phyloP scores from a whole-genome alignment of 2,888 invertebrate species.

The Mimachlamys varia region DNA sequence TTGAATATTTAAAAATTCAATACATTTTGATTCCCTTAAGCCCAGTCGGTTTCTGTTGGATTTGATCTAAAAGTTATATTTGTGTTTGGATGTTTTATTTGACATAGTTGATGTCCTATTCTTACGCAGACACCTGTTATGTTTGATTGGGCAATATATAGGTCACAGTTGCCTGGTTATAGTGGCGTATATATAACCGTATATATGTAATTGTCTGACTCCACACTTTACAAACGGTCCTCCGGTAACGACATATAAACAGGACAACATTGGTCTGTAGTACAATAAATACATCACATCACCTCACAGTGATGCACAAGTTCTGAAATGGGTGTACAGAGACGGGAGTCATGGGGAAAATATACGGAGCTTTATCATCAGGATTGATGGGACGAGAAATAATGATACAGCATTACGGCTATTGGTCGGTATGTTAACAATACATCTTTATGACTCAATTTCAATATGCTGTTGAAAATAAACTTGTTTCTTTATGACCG shows the following conservation, averaged over 20 bases:
- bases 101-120: neutral
- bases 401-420: neutral
- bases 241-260: neutral
- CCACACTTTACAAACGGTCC: too few species aligned
- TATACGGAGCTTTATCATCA: neutral
- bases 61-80: neutral
- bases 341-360: neutral
- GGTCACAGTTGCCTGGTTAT: neutral
- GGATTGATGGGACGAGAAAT: neutral
- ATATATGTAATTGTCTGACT: neutral
- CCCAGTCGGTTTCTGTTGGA: neutral
- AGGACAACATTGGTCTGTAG: neutral
- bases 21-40: too few species aligned
- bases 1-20: too few species aligned
- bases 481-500: neutral
- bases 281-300: too few species aligned
- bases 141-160: neutral
- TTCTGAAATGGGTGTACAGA: neutral
- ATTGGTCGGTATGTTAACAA: neutral
- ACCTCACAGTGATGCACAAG: too few species aligned
- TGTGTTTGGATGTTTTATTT: neutral
- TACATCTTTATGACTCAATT: constrained; percentile 8
- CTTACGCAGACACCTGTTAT: neutral
- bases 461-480: constrained; percentile 11
- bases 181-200: neutral